Conservation (phyloP, 2,113 vertebrate species). For the Aphyosemion australe region DNA sequence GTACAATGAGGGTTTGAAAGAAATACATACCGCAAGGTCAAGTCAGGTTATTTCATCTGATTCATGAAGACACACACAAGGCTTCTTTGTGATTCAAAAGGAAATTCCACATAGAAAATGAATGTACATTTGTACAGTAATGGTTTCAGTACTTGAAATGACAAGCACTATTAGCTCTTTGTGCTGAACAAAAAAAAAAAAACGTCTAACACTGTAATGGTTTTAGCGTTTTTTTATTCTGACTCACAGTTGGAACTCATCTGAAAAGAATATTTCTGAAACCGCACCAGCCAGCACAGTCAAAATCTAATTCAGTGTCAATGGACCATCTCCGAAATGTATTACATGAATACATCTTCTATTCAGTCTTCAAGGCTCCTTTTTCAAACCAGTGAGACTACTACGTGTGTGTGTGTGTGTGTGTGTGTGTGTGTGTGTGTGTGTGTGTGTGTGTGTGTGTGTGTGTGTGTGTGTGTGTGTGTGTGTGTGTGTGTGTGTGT, state of each 20-base stretch:
- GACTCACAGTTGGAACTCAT: slow-evolving; percentile 22
- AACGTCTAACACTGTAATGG: not conserved
- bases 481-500: not conserved
- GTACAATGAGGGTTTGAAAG: too few relatives aligned
- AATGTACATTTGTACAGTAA: slow-evolving; percentile 1
- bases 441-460: not conserved
- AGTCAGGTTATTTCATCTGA: too few relatives aligned
- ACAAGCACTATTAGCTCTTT: not conserved
- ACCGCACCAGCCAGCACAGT: slow-evolving; percentile 14
- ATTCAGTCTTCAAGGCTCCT: slow-evolving; percentile 19
- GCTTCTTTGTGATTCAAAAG: not conserved
- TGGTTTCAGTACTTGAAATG: not conserved
- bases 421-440: not conserved
- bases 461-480: not conserved
- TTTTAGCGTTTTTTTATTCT: slow-evolving; percentile 15
- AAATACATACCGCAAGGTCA: too few relatives aligned
- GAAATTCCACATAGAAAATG: not conserved
- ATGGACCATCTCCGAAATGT: slow-evolving; percentile 35
- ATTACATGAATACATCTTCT: slow-evolving; percentile 26
- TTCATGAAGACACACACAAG: not conserved
- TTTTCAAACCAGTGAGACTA: slow-evolving; percentile 10
- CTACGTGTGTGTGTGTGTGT: not conserved
- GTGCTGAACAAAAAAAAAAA: not conserved
- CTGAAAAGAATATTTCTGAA: slow-evolving; percentile 28
- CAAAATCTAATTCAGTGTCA: slow-evolving; percentile 32